Evolutionary conservation across 2,888 invertebrate genomes (phyloP).

Genomic region (Lochmaea capreae): DNA sequence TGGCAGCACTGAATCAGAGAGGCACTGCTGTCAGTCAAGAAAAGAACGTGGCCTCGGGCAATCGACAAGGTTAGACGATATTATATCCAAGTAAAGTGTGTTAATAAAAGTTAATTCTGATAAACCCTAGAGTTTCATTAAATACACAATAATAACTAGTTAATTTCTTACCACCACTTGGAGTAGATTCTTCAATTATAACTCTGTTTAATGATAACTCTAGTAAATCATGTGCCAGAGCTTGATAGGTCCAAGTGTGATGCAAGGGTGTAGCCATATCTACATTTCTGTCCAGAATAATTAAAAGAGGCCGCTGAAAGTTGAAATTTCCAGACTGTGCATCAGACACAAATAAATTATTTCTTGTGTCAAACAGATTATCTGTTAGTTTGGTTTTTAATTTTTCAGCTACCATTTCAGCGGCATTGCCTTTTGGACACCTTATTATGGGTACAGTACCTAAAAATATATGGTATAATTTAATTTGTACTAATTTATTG

Average conservation of each 20-base stretch:
- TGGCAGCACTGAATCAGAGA: too few species aligned
- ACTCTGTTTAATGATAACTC: slow-evolving; percentile 88
- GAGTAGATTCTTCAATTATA: slow-evolving; percentile 60
- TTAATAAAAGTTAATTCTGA: too few species aligned
- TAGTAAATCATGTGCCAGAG: slow-evolving; percentile 95
- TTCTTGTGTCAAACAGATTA: slow-evolving; percentile 95
- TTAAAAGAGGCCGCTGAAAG: slow-evolving; percentile 92
- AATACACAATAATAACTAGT: too few species aligned
- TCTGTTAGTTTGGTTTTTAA: slow-evolving; percentile 97
- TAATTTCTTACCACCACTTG: slow-evolving; percentile 56
- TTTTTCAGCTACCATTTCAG: slow-evolving; percentile 98
- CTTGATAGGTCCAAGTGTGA: slow-evolving; percentile 99
- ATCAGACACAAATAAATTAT: slow-evolving; percentile 93
- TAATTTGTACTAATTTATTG: too few species aligned
- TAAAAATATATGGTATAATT: slow-evolving; percentile 55
- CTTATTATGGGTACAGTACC: slow-evolving; percentile 90
- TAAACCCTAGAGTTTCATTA: too few species aligned
- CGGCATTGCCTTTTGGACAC: slow-evolving; percentile 94
- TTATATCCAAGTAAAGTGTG: too few species aligned
- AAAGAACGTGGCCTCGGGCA: too few species aligned
- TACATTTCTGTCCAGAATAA: slow-evolving; percentile 92
- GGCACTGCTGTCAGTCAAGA: too few species aligned
- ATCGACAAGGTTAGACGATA: too few species aligned
- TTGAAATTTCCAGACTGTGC: slow-evolving; percentile 81
- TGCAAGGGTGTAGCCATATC: slow-evolving; percentile 98